These are phyloP conservation scores for Lethocerus indicus DNA, from an alignment of 1,140 invertebrate species.

Conservation along the genomic window DNA sequence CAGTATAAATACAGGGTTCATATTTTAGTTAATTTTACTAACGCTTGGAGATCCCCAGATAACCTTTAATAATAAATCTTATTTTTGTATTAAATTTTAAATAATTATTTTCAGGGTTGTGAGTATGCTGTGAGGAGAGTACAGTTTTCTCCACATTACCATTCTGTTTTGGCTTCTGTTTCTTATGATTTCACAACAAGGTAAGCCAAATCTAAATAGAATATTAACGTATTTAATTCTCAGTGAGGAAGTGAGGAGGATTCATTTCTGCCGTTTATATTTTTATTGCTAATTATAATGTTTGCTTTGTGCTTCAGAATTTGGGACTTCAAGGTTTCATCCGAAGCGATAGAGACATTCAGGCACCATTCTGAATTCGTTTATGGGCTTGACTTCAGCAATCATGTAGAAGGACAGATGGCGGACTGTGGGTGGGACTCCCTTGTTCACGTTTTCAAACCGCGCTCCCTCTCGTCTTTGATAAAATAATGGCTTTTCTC, in stretches of 20 bases:
- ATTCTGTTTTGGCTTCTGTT: slow-evolving; percentile 48
- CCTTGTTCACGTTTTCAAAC: slow-evolving; percentile 44
- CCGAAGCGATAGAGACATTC: slow-evolving; percentile 44
- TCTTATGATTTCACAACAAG: slow-evolving; percentile 70
- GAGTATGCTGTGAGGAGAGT: slow-evolving; percentile 57
- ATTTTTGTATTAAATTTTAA: not conserved
- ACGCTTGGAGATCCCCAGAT: no score
- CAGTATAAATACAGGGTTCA: no score
- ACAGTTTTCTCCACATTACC: slow-evolving; percentile 54
- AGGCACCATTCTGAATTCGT: slow-evolving; percentile 67
- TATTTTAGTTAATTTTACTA: no score
- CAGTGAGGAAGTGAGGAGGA: no score
- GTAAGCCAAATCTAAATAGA: slow-evolving; percentile 25
- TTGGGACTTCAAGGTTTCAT: slow-evolving; percentile 50
- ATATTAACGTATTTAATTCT: not conserved
- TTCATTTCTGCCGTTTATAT: slow-evolving; percentile 1
- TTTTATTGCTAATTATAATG: slow-evolving; percentile 11
- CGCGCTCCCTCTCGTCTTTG: slow-evolving; percentile 14
- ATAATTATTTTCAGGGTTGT: slow-evolving; percentile 29
- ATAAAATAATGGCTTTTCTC: not conserved
- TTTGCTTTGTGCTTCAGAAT: slow-evolving; percentile 32
- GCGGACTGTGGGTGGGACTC: slow-evolving; percentile 70
- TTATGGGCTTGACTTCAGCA: slow-evolving; percentile 64
- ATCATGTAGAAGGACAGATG: slow-evolving; percentile 43
- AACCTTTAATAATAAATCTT: not conserved